Evolutionary conservation across 2,113 vertebrate genomes (phyloP).

Genomic region (Lasiurus cinereus): DNA sequence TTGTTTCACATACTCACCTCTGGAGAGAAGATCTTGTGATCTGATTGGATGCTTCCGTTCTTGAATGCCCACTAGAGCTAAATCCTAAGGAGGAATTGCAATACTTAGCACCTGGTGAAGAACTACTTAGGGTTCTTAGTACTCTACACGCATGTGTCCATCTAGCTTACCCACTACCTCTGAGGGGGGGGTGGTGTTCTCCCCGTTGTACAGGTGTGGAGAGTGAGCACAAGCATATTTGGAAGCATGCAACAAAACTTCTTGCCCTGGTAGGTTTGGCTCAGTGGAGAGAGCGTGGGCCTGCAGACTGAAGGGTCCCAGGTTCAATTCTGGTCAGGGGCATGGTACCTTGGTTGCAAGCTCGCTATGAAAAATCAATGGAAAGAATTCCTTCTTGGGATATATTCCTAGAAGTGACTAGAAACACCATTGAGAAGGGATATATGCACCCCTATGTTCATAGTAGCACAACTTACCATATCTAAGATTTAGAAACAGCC

Average conservation of each 20-base stretch:
- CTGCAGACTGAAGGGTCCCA: too few species aligned
- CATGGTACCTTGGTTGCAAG: too few species aligned
- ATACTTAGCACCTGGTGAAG: background rate
- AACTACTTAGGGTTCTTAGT: background rate
- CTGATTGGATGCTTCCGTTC: background rate
- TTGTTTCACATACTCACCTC: constrained; percentile 43
- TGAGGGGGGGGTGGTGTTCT: background rate
- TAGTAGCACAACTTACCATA: too few species aligned
- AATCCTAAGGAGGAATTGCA: constrained; percentile 27
- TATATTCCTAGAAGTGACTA: too few species aligned
- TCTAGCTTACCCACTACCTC: background rate
- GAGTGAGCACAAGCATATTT: constrained; percentile 20
- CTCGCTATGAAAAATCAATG: too few species aligned
- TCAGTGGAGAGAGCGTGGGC: too few species aligned
- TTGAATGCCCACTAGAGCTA: background rate
- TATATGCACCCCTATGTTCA: too few species aligned
- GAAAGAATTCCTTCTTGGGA: too few species aligned
- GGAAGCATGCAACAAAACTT: constrained; percentile 5
- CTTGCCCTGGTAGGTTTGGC: too few species aligned
- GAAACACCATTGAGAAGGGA: too few species aligned
- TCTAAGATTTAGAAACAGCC: too few species aligned
- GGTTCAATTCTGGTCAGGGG: too few species aligned
- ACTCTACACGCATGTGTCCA: background rate
- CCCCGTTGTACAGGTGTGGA: constrained; percentile 18
- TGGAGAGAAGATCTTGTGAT: constrained; percentile 18